A percentile compares a stretch with the other conserved stretches of the same genome.
Evolutionary conservation across 2,888 invertebrate genomes (phyloP).

Genomic region (Dicycla oo): DNA sequence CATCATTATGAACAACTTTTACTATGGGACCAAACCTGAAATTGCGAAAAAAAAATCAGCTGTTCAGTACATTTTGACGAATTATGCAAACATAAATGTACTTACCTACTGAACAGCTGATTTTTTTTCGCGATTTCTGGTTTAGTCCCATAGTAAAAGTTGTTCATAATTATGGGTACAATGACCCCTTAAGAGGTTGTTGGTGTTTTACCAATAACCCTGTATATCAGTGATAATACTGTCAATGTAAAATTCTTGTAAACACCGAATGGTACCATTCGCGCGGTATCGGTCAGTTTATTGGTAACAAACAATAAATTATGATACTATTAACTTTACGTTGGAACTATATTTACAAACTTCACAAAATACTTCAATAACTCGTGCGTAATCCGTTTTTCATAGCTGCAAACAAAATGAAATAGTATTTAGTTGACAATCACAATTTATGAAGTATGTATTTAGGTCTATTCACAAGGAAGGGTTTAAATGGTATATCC

Average conservation of each 20-base stretch:
- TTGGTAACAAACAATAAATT: constrained; percentile 52
- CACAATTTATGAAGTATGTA: not conserved
- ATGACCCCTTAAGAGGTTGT: no score
- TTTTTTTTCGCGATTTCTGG: no score
- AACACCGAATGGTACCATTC: constrained; percentile 19
- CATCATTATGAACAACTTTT: no score
- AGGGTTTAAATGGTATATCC: not conserved
- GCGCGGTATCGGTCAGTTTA: constrained; percentile 8
- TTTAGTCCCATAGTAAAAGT: no score
- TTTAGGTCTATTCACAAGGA: no score
- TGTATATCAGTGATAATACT: not conserved
- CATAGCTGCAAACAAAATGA: constrained; percentile 26
- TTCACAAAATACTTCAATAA: constrained; percentile 18
- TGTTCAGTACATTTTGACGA: no score
- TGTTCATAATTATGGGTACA: no score
- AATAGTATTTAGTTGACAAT: not conserved
- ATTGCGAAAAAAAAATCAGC: no score
- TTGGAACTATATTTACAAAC: constrained; percentile 43
- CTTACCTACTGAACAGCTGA: no score
- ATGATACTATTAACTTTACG: constrained; percentile 41
- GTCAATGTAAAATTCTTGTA: not conserved
- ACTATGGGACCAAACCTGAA: no score
- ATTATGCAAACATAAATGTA: no score
- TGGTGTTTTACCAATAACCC: no score
- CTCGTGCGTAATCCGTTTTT: constrained; percentile 3